phyloP scores from a whole-genome alignment of 2,113 vertebrate genomes.

The Empidonax traillii region DNA sequence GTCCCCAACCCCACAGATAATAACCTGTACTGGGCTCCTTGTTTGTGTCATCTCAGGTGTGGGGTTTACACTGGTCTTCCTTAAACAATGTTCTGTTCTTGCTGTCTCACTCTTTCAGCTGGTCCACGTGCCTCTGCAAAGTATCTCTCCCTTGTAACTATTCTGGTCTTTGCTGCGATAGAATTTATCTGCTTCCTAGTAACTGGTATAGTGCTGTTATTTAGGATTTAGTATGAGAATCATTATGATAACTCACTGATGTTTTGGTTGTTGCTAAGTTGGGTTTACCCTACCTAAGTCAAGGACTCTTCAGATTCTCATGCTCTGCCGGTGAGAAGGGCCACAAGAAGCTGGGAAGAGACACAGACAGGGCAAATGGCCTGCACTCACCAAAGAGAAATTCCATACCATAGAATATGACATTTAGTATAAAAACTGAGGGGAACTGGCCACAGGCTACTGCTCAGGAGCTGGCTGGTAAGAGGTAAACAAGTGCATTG shows the following conservation, averaged over 20 bases:
- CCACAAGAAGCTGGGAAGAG: background rate
- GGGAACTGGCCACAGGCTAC: background rate
- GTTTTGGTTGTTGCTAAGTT: background rate
- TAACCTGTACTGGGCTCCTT: background rate
- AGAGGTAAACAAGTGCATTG: background rate
- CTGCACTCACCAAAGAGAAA: background rate
- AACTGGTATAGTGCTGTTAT: background rate
- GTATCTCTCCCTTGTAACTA: background rate
- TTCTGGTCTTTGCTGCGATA: background rate
- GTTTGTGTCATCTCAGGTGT: background rate
- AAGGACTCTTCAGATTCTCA: background rate
- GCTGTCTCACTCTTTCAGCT: background rate
- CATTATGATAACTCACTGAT: too few species aligned
- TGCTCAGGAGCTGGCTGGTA: background rate
- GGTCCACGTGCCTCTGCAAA: background rate
- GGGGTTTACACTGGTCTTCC: background rate
- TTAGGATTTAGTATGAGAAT: background rate
- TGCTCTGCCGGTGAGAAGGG: background rate
- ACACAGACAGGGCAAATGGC: background rate
- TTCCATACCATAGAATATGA: background rate
- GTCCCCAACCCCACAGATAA: accelerated
- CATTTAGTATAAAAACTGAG: background rate
- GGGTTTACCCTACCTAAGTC: background rate
- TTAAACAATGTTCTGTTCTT: background rate
- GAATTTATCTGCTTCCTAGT: background rate